phyloP scores from a whole-genome alignment of 2,113 vertebrate genomes.

The Miniopterus natalensis region DNA sequence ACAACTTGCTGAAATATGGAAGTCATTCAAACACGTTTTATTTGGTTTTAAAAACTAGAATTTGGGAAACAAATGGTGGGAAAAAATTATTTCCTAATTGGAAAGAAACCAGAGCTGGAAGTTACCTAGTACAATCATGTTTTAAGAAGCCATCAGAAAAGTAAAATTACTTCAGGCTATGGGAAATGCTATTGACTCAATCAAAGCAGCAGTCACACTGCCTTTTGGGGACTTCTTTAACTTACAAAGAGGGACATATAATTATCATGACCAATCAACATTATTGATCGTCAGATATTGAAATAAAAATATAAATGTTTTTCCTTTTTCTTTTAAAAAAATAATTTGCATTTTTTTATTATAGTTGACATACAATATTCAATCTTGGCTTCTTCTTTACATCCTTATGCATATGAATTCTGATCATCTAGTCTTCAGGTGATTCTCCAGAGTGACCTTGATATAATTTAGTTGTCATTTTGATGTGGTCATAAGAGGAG shows the following conservation, averaged over 20 bases:
- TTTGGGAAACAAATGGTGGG: not conserved
- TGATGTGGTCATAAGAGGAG: not conserved
- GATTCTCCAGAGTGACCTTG: not conserved
- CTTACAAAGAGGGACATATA: not conserved
- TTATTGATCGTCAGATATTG: not conserved
- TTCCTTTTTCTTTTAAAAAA: not conserved
- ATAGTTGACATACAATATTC: not conserved
- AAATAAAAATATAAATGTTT: slow-evolving; percentile 18
- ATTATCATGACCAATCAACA: slow-evolving; percentile 6
- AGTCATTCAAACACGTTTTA: slow-evolving; percentile 21
- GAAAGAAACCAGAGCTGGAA: slow-evolving; percentile 1
- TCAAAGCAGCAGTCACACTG: not conserved
- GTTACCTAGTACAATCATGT: not conserved
- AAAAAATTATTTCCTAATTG: slow-evolving; percentile 28
- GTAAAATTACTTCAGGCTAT: not conserved
- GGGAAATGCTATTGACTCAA: not conserved
- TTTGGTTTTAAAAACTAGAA: not conserved
- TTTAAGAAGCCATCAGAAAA: not conserved
- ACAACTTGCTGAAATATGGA: not conserved
- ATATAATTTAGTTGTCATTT: not conserved
- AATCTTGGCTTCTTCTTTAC: not conserved
- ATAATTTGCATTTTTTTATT: not conserved
- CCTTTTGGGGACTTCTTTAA: not conserved
- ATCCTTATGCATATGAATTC: not conserved
- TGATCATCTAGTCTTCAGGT: not conserved